These are phyloP conservation scores for Suricata suricatta DNA, from an alignment of 2,113 vertebrate species.

Conservation along the genomic window DNA sequence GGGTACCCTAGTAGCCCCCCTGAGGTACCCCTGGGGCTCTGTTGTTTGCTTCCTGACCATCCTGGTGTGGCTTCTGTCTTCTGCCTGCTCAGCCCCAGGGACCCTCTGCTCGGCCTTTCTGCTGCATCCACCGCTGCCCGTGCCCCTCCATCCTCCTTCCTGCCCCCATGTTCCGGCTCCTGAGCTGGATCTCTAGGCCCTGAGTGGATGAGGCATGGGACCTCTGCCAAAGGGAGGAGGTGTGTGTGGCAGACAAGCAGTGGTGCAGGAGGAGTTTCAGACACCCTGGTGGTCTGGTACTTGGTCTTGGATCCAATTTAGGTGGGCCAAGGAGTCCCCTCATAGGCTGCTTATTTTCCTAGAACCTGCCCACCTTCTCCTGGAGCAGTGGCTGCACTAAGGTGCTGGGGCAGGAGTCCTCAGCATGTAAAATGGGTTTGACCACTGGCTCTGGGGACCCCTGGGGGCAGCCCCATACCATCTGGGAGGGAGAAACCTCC, in stretches of 20 bases:
- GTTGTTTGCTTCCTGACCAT: neutral
- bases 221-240: neutral
- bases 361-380: neutral
- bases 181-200: neutral
- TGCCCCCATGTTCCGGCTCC: accelerated
- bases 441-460: neutral
- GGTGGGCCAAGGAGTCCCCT: neutral
- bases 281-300: accelerated
- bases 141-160: neutral
- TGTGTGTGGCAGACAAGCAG: neutral
- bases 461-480: neutral
- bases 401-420: neutral
- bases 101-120: neutral
- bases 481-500: neutral
- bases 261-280: neutral
- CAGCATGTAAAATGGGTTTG: neutral
- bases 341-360: neutral
- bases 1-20: neutral
- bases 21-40: too few species aligned
- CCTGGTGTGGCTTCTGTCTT: neutral
- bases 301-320: neutral
- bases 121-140: neutral
- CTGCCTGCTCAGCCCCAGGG: neutral
- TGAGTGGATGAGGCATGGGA: too few species aligned
- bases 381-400: neutral